Base-by-base conservation (phyloP, 2,113 vertebrate species). In the Gymnobelideus leadbeateri region DNA sequence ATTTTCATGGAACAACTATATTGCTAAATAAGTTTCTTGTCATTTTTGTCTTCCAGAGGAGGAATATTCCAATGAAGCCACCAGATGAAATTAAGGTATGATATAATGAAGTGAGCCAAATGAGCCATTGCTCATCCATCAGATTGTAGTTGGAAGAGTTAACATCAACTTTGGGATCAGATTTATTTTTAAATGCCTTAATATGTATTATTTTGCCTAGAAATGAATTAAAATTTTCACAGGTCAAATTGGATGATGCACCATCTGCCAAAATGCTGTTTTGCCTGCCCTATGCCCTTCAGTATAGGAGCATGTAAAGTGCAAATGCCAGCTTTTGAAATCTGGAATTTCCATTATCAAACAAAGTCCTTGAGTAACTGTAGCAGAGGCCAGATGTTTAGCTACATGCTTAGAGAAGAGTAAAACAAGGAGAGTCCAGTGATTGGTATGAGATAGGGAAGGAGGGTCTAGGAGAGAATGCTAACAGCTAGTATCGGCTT, bases 31-130 rank as follows among this genome's bases (percentile, higher is more conserved):
- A n/a, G 9, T 47, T 50, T 92, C 28, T 91, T 1, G 0, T 61
- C 12, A 96, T 3, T 98, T 96, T 26, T 97, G 43, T 92, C 43
- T 99, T 98, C 91, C 98, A 99, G 99, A 99, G 99, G 97, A 98
- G 99, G 98, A 99, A 99, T 51, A 98, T 99, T 91, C 98, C 98
- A 0, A 93, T 98, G 92, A 99, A 99, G 97, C 98, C 98, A 51
- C 96, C 98, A 16, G 99, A 99, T 91, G 99, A 99, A 96, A 98
- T 97, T 90, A 99, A 99, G 97, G 99, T 99, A 92, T 98, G 98
- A 98, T 97, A 47, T 8, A 8, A 10, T 28, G 5, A 0, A 12
- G 54, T 0, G 47, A 49, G 47, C 47, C 47, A 1, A 91, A 5
- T 3, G 10, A 16, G 47, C 47, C 47, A 43, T 25, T 16, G 47